Evolutionary conservation across 1,140 invertebrate genomes (phyloP), one percentile per base, ranked within the genome.

Genomic region (Euura saliciscinereae): DNA sequence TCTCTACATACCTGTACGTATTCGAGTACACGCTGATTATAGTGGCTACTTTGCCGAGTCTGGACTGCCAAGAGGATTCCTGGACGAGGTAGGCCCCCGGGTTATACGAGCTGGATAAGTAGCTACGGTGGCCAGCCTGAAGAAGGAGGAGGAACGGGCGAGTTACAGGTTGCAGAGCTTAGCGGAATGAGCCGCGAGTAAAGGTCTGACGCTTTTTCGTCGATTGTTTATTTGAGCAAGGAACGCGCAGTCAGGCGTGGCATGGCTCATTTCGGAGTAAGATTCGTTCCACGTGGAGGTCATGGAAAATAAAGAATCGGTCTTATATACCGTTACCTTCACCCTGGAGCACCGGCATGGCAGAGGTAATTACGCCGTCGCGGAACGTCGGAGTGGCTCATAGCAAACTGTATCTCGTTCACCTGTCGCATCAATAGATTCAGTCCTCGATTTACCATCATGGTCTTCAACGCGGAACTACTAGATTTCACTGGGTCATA

Each of bases 261-360:
- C 11, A 42, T 42, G 66, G 43, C 66, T 67, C 11, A 67, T 80
- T 81, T 81, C 70, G 79, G 75, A 44, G 71, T 45, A 59, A 51
- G 71, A 76, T 81, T 77, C 71, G 74, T 77, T 78, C 74, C 73
- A 43, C 59, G 66, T 45, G 70, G 51, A 59, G 45, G 28, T 72
- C 42, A 10, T 64, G 65, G 73, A 76, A 78, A 78, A 77, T 76
- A 79, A 80, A 76, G 76, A 81, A 81, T 82, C 75, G 72, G 70
- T 59, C 70, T 71, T 69, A 73, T 78, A 59, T 80, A 82, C 80
- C 80, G 80, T 82, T 82, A 82, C 66, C 66, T 79, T 78, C 73
- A 80, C 77, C 74, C 51, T 59, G 51, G 51, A 59, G 51, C 51
- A 59, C 51, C 13, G 51, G 8, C 51, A 59, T 11, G 3, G 8